Base-by-base conservation (phyloP, 1,140 invertebrate species). In the Ctenoplectra terminalis region DNA sequence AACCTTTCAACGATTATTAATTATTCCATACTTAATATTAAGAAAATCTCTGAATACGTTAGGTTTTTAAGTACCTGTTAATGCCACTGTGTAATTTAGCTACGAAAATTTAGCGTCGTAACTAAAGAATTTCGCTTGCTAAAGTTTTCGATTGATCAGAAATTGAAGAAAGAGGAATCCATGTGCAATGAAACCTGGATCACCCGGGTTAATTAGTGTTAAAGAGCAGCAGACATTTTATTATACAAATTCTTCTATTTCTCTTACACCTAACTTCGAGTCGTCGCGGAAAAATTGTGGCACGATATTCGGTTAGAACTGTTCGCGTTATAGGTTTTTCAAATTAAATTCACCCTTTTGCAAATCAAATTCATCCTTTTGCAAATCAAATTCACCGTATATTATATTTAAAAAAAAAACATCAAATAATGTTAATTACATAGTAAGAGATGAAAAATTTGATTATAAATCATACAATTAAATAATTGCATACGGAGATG, bases 141-240 rank as follows among this genome's bases (percentile, higher is more conserved):
- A 31, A 37, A 4, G 20, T 34, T 9, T n/a, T 26, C 40, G 13
- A 26, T 37, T 20, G 46, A 66, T 82, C 46, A 70, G 1, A 60
- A 34, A 37, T 52, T 20, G 17, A 2, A 64, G 20, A 34, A 31
- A n/a, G 23, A 31, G 52, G 58, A 70, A 83, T 83, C 81, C 83
- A 85, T 83, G 64, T 67, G 56, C 48, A 60, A 8, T 43, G n/a
- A 70, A 74, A 50, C 40, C n/a, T 58, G 40, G 26, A 75, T 64
- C 60, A 26, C 17, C 58, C 43, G 31, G 46, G 37, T 56, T 58
- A 73, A 74, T 74, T 52, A 9, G 34, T 54, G 40, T 82, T 54
- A 73, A 26, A 72, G 56, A 52, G 46, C 40, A 26, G 40, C 26
- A n/a, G 85, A 78, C 85, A 86, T 86, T 86, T 84, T 76, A 83